phyloP scores from a whole-genome alignment of 2,888 invertebrate species.

The Drosophila trichaetosa region DNA sequence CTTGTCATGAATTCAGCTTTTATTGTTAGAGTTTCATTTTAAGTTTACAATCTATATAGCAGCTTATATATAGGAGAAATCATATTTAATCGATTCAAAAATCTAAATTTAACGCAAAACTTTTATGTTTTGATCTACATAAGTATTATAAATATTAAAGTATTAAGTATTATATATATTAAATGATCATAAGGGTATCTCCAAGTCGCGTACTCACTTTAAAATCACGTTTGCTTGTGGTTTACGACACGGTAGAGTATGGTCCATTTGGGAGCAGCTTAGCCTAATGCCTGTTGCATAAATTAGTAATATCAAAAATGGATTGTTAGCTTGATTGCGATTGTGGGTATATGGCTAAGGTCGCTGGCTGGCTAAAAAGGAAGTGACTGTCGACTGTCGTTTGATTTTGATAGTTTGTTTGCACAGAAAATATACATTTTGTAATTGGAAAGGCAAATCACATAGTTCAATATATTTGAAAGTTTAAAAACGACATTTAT shows the following conservation, averaged over 20 bases:
- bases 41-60: not conserved
- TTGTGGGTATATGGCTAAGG: conserved; percentile 47
- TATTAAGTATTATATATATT: not conserved
- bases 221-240: not conserved
- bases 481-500: conserved; percentile 1
- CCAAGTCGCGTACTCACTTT: not conserved
- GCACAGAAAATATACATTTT: conserved; percentile 9
- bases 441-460: conserved; percentile 34
- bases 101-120: not conserved
- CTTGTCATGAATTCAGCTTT: not conserved
- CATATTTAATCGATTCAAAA: not conserved
- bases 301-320: conserved; percentile 63
- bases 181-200: conserved; percentile 21
- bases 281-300: conserved; percentile 55
- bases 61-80: not conserved
- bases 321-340: conserved; percentile 36
- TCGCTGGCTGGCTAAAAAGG: conserved; percentile 28
- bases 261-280: conserved; percentile 30
- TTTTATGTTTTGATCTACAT: not conserved
- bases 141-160: too few species aligned
- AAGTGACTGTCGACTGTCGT: conserved; percentile 26
- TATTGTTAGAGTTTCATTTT: not conserved
- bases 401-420: conserved; percentile 8
- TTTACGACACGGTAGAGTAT: conserved; percentile 17
- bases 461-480: conserved; percentile 18